Base-by-base conservation (phyloP, 2,888 invertebrate genomes). In the Drosophila vallismaia region DNA sequence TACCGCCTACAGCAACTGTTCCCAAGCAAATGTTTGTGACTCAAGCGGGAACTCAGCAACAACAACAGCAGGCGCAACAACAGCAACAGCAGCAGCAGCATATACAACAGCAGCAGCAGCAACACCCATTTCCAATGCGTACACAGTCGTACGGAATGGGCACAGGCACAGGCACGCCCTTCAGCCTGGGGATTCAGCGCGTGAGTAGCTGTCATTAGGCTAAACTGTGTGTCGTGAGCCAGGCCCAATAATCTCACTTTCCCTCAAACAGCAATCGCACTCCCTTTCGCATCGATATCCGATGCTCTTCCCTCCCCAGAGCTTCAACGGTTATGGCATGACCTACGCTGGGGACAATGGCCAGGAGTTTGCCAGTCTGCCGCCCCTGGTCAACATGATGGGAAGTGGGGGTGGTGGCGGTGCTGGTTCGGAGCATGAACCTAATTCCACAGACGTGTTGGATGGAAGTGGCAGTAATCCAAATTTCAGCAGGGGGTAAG, bases 351-450 rank as follows among this genome's bases (percentile, higher is more conserved):
- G 88, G 51, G 90, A 90, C 70, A 88, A 86, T 26, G 84, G 86
- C n/a, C 90, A 91, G 74, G 94, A 94, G 76, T 94, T 93, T 81
- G 93, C 95, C 49, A 96, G 96, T 89, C 90, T 96, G 69, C 96
- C 96, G 28, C 95, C 95, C 0, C 94, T 94, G 62, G 94, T 95
- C 49, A 94, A 94, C 71, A 87, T 91, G 63, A 72, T 90, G 74
- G 89, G 88, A 12, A 53, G 88, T 12, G 89, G 88, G 12, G 57
- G 88, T 6, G 68, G 79, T 8, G 77, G 71, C 55, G 84, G 77
- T 6, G 52, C 64, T 33, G 74, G 84, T 10, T 90, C 91, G 1
- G 91, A 91, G 53, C 83, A 88, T 44, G 91, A 90, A 49, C 89
- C 87, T 38, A 90, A 91, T 62, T 91, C 91, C 45, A 90, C 91